These are phyloP conservation scores for Nineta flava DNA, from an alignment of 2,888 invertebrate species.

Conservation along the genomic window DNA sequence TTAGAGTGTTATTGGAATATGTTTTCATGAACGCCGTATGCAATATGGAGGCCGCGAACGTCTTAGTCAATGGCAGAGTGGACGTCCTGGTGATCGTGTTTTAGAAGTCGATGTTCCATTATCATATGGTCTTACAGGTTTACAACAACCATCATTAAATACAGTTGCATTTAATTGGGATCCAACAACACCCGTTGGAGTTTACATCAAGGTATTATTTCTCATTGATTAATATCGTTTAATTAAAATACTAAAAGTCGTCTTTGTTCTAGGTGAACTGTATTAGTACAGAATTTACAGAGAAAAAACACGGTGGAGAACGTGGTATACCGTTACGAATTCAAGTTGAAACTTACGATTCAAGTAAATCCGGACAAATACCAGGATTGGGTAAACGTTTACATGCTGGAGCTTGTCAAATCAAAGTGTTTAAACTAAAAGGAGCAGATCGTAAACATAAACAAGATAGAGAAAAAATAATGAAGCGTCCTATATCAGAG, in stretches of 20 bases:
- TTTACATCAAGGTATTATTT: slow-evolving; percentile 68
- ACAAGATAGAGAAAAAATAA: slow-evolving; percentile 88
- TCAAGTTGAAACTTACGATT: slow-evolving; percentile 71
- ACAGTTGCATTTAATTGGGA: slow-evolving; percentile 86
- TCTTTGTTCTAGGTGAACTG: slow-evolving; percentile 59
- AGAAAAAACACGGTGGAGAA: slow-evolving; percentile 95
- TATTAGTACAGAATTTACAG: slow-evolving; percentile 95
- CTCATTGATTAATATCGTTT: not conserved
- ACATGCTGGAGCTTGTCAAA: slow-evolving; percentile 90
- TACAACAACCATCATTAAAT: slow-evolving; percentile 64
- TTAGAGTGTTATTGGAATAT: slow-evolving; percentile 77
- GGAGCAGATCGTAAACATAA: slow-evolving; percentile 96
- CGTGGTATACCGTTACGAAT: slow-evolving; percentile 95
- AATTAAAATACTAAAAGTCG: not conserved
- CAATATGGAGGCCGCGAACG: slow-evolving; percentile 94
- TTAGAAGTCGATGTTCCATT: slow-evolving; percentile 86
- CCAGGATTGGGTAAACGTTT: slow-evolving; percentile 37
- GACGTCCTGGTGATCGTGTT: slow-evolving; percentile 80
- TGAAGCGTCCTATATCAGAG: slow-evolving; percentile 65
- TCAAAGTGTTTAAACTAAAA: slow-evolving; percentile 87
- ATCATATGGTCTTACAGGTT: slow-evolving; percentile 79
- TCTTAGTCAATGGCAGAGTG: slow-evolving; percentile 78
- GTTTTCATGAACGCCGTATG: slow-evolving; percentile 88
- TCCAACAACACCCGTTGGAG: slow-evolving; percentile 88
- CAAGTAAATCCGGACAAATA: not conserved